phyloP scores from a whole-genome alignment of 2,113 vertebrate genomes.

The Scomber colias region DNA sequence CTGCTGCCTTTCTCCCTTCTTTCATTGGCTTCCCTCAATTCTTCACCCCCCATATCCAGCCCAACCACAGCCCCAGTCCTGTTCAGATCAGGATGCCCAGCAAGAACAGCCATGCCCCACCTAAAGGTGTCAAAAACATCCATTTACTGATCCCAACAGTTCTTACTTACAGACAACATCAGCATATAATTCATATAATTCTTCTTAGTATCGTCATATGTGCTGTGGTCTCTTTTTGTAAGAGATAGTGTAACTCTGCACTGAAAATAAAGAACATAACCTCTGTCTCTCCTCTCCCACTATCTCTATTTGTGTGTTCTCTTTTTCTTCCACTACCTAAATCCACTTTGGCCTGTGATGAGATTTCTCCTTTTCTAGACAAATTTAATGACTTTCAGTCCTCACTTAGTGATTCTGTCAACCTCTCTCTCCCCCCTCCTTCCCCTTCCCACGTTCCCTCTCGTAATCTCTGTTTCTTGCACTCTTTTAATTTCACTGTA shows the following conservation, averaged over 20 bases:
- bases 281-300: slow-evolving; percentile 22
- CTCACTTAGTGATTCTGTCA: slow-evolving; percentile 70
- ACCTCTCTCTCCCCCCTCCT: slow-evolving; percentile 41
- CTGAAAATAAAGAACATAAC: slow-evolving; percentile 19
- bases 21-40: slow-evolving; percentile 93
- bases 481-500: slow-evolving; percentile 76
- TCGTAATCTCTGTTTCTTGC: slow-evolving; percentile 66
- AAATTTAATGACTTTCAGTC: slow-evolving; percentile 72
- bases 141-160: slow-evolving; percentile 15
- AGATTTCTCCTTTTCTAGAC: slow-evolving; percentile 63
- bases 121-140: slow-evolving; percentile 88
- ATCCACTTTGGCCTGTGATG: slow-evolving; percentile 65
- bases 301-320: slow-evolving; percentile 19
- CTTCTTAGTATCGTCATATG: not conserved
- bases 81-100: slow-evolving; percentile 90
- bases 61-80: slow-evolving; percentile 90
- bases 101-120: slow-evolving; percentile 88
- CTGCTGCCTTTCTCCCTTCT: slow-evolving; percentile 93
- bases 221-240: slow-evolving; percentile 5
- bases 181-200: too few relatives aligned
- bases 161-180: not conserved
- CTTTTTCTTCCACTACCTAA: slow-evolving; percentile 32
- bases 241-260: slow-evolving; percentile 19
- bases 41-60: slow-evolving; percentile 91
- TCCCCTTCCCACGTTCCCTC: slow-evolving; percentile 33